These are phyloP conservation scores for Caiman crocodilus DNA, from an alignment of 2,797 vertebrate genomes.

Conservation along the genomic window DNA sequence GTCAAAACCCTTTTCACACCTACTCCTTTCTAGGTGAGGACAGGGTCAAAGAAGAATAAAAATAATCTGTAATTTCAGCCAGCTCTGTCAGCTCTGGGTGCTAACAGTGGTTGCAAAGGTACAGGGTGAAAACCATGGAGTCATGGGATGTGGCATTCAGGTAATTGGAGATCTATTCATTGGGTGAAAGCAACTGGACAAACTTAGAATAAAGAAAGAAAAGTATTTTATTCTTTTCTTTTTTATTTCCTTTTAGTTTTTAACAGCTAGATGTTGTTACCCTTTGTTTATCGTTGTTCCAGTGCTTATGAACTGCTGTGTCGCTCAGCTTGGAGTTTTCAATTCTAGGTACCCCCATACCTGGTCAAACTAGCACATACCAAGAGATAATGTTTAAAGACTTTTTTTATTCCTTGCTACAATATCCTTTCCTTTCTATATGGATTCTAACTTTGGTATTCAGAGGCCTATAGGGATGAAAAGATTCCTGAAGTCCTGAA, in stretches of 20 bases:
- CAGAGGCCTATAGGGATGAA: background rate
- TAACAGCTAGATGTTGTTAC: background rate
- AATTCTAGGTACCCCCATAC: background rate
- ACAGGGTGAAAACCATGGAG: background rate
- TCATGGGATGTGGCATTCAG: background rate
- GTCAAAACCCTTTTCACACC: too few relatives aligned
- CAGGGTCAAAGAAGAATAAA: too few relatives aligned
- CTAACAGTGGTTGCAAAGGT: background rate
- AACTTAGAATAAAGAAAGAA: background rate
- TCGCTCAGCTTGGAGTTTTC: constrained; percentile 19
- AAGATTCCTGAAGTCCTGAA: background rate
- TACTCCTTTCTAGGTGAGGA: too few relatives aligned
- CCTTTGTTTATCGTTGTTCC: background rate
- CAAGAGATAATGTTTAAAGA: constrained; percentile 16
- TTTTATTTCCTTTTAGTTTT: background rate
- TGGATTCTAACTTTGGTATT: background rate
- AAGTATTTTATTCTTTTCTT: background rate
- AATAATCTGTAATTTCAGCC: too few relatives aligned
- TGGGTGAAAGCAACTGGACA: background rate
- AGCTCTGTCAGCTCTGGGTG: too few relatives aligned
- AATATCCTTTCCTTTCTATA: background rate
- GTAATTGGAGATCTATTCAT: background rate
- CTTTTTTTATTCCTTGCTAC: constrained; percentile 29
- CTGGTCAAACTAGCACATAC: background rate
- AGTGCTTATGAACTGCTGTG: background rate